Base-by-base conservation (phyloP, 2,113 vertebrate species). In the Actenoides lindsayi region DNA sequence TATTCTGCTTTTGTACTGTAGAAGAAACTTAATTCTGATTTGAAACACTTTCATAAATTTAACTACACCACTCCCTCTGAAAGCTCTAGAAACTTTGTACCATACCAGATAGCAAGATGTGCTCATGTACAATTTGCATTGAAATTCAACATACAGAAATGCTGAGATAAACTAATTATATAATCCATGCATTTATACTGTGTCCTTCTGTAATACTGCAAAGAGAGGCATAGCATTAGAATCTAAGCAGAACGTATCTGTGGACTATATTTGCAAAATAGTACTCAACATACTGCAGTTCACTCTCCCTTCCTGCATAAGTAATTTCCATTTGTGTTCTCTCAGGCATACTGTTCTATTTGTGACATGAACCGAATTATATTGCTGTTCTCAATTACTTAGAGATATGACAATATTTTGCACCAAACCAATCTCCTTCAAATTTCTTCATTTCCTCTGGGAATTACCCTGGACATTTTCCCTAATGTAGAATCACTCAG, bases 391-490 rank as follows among this genome's bases (percentile, higher is more conserved):
- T 88, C 79, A 59, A 5, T 51, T 77, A 70, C 69, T 69, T n/a
- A 62, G 28, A 59, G 50, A 65, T 64, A 74, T 39, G 83, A 70
- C n/a, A 80, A 39, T n/a, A 39, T n/a, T 88, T 86, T 14, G 4
- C 46, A 96, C 12, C 30, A 77, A 83, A 86, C 20, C 57, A 60
- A 89, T 68, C 60, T 89, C 62, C 31, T 87, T 46, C 69, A 64
- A 75, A 83, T 60, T 75, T 90, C 80, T 83, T 92, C 15, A 71
- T 50, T 94, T 93, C 79, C 51, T 78, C 42, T 90, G 73, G n/a
- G 79, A 96, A 89, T 83, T 74, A 83, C 19, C 37, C 81, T 48
- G 42, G 83, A 74, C 48, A 63, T 85, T 54, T 80, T 53, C 46
- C 30, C 30, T 81, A 59, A 67, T 9, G 30, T 6, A 92, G 30